Conservation (phyloP, 2,888 invertebrate species). For the Serripes groenlandicus region DNA sequence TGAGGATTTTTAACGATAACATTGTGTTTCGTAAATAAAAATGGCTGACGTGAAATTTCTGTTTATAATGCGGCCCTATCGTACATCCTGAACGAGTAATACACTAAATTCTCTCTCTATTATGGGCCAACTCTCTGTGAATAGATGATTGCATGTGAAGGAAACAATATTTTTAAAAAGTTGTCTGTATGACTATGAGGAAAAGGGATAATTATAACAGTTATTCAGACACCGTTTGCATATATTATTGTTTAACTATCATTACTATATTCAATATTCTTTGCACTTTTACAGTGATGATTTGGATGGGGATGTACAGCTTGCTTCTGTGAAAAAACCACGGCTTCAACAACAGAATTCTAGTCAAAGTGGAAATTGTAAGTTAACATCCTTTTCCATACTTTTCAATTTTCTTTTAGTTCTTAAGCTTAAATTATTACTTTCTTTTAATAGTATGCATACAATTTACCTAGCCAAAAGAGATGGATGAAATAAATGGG, state of each 20-base stretch:
- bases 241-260: not conserved
- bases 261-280: not conserved
- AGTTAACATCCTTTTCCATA: too few relatives aligned
- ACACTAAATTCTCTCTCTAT: not conserved
- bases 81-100: too few relatives aligned
- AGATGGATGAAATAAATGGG: not conserved
- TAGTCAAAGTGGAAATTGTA: constrained; percentile 7
- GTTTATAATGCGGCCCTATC: too few relatives aligned
- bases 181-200: not conserved
- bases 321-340: constrained; percentile 64
- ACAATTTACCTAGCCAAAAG: not conserved
- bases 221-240: not conserved
- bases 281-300: not conserved
- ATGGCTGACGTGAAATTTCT: too few relatives aligned
- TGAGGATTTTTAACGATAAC: too few relatives aligned
- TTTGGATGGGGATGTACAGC: constrained; percentile 55
- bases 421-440: not conserved
- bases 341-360: constrained; percentile 37
- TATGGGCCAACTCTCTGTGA: not conserved
- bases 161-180: not conserved
- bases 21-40: too few relatives aligned
- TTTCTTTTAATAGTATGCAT: not conserved
- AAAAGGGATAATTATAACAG: not conserved
- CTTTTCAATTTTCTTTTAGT: not conserved
- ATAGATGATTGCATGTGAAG: not conserved